Conservation (phyloP, 2,888 invertebrate species). For the Sinohyriopsis cumingii region DNA sequence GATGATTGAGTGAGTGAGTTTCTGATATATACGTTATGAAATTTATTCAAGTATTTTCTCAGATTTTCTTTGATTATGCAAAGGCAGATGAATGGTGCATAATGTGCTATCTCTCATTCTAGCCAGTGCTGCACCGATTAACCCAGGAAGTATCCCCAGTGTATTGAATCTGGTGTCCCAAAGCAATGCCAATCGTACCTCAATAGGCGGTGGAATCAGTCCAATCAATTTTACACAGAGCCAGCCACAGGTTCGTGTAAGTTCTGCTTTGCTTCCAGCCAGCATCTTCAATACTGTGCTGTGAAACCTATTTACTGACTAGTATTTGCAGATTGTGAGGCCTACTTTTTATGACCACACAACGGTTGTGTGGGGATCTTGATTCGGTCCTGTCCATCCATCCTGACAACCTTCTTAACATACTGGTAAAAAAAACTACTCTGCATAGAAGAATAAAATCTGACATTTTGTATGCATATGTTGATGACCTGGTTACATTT, state of each 20-base stretch:
- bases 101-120: constrained; percentile 17
- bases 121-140: constrained; percentile 67
- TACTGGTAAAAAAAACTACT: too few relatives aligned
- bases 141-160: constrained; percentile 70
- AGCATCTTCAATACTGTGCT: too few relatives aligned
- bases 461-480: too few relatives aligned
- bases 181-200: constrained; percentile 67
- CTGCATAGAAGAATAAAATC: too few relatives aligned
- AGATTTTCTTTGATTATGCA: neutral
- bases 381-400: too few relatives aligned
- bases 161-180: constrained; percentile 59
- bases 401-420: too few relatives aligned
- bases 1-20: neutral
- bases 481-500: too few relatives aligned
- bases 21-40: neutral
- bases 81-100: neutral
- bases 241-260: constrained; percentile 46
- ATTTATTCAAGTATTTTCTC: neutral
- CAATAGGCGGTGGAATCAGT: constrained; percentile 81
- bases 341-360: too few relatives aligned
- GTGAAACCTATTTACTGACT: too few relatives aligned
- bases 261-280: constrained; percentile 9
- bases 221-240: constrained; percentile 77
- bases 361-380: too few relatives aligned
- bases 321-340: too few relatives aligned